Evolutionary conservation across 2,797 vertebrate genomes (phyloP).

Genomic region (Megaceryle alcyon): DNA sequence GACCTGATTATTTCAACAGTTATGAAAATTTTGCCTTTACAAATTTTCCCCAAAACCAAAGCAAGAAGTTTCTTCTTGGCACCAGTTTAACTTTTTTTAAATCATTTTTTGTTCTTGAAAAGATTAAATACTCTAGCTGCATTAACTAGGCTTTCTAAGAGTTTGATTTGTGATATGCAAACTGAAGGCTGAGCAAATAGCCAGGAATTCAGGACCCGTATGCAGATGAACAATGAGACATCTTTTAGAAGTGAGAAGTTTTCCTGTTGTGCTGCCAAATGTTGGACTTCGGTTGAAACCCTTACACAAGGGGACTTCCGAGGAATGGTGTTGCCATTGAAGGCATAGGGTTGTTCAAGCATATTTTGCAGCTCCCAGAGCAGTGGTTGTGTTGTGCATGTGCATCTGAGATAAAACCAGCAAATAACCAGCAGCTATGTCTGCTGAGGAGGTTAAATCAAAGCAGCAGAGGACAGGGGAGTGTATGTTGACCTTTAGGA

Average conservation of each 20-base stretch:
- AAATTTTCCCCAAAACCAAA: neutral
- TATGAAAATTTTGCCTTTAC: neutral
- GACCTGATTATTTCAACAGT: conserved; percentile 19
- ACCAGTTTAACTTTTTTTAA: neutral
- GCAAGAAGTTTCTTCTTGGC: neutral
- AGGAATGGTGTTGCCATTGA: neutral
- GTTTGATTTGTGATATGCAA: neutral
- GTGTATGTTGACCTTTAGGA: neutral
- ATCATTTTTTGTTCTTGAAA: neutral
- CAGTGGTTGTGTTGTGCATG: neutral
- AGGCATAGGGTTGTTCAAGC: neutral
- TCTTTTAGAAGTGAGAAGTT: neutral
- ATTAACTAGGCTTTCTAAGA: neutral
- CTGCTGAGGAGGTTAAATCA: neutral
- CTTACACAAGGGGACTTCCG: neutral
- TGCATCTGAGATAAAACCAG: neutral
- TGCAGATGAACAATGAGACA: neutral
- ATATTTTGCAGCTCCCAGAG: neutral
- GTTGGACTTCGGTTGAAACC: neutral
- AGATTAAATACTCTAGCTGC: neutral
- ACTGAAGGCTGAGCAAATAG: neutral
- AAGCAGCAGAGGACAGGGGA: neutral
- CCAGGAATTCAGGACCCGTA: neutral
- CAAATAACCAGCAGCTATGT: neutral
- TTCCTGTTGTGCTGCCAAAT: neutral